Conservation (phyloP, 1,140 invertebrate genomes). For the Amyelois transitella region DNA sequence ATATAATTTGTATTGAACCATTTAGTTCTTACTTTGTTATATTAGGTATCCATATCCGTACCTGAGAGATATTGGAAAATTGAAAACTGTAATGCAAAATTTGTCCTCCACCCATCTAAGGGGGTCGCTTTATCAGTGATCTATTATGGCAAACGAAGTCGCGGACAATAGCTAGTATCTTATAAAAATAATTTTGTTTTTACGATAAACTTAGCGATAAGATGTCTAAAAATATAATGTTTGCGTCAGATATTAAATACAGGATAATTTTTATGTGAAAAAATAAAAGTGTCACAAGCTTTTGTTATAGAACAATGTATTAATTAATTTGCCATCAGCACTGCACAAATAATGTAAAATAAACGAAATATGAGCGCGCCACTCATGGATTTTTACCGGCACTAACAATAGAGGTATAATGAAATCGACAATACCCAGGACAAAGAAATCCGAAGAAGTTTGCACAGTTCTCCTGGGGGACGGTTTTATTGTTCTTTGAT, state of each 20-base stretch:
- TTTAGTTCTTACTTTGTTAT: too few relatives aligned
- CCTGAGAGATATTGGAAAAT: too few relatives aligned
- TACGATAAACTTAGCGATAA: neutral
- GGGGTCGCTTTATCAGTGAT: too few relatives aligned
- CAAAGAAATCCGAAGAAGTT: neutral
- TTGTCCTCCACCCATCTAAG: too few relatives aligned
- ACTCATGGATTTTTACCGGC: neutral
- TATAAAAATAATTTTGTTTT: too few relatives aligned
- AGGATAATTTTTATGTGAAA: neutral
- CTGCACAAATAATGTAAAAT: conserved; percentile 35
- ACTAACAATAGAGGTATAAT: neutral
- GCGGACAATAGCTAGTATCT: too few relatives aligned
- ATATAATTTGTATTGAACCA: too few relatives aligned
- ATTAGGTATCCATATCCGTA: too few relatives aligned
- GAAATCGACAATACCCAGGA: neutral
- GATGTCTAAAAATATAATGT: too few relatives aligned
- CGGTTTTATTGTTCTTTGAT: neutral
- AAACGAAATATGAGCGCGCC: conserved; percentile 32
- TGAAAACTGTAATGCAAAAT: too few relatives aligned
- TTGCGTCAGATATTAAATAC: neutral
- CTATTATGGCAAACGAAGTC: too few relatives aligned
- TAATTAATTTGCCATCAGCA: conserved; percentile 44
- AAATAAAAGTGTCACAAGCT: neutral
- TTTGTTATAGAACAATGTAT: conserved; percentile 38
- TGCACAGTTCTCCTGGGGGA: neutral